These are phyloP conservation scores for Empidonax traillii DNA, from an alignment of 2,113 vertebrate species.

Conservation along the genomic window DNA sequence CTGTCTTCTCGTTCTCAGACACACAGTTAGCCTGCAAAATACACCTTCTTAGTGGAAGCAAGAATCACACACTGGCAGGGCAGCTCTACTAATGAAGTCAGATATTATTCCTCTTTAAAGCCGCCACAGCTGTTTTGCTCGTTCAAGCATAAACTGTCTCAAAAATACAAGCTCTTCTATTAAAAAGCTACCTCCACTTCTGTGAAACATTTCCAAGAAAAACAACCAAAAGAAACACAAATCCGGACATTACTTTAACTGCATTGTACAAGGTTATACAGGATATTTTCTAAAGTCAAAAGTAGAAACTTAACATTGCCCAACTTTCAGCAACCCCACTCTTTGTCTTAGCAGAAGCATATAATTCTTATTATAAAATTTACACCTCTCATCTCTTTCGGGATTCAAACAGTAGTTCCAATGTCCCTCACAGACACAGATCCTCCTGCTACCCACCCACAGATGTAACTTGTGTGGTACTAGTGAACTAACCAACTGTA, in stretches of 20 bases:
- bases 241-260: not conserved
- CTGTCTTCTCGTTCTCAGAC: too few species aligned
- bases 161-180: not conserved
- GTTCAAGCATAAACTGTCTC: too few species aligned
- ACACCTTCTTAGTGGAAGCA: too few species aligned
- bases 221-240: not conserved
- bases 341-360: not conserved
- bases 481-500: not conserved
- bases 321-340: not conserved
- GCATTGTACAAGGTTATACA: not conserved
- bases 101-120: too few species aligned
- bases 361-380: not conserved
- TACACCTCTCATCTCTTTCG: not conserved
- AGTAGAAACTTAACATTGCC: not conserved
- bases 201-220: not conserved
- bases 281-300: not conserved
- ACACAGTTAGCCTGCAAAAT: too few species aligned
- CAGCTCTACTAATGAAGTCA: too few species aligned
- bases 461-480: accelerated
- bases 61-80: too few species aligned
- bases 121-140: too few species aligned
- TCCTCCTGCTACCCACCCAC: not conserved
- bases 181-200: not conserved
- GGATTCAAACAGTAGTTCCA: not conserved
- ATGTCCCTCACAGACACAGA: too few species aligned